Evolutionary conservation across 2,797 vertebrate species (phyloP), one percentile per base, ranked within the genome.

Genomic region (Diceros bicornis): DNA sequence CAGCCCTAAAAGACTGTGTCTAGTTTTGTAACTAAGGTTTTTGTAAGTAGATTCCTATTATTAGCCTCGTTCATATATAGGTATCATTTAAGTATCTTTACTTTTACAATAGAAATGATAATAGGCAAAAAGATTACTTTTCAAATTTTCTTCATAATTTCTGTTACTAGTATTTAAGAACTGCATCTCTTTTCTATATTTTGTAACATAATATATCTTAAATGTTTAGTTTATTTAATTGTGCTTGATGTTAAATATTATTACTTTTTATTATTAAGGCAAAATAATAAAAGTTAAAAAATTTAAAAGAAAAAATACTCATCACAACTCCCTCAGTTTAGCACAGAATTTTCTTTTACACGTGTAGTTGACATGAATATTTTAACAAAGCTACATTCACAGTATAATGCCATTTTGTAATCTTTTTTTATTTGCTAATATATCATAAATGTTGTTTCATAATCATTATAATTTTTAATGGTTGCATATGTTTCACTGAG

Each of bases 81-180:
- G 41, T 37, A 62, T 59, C 12, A 78, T 41, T 92, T 92, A 95
- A 74, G 20, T 41, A 84, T 34, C 10, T 93, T 95, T 89, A 61
- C n/a, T 92, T 98, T 96, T 89, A 89, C 9, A 85, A 61, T 25
- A 92, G 8, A 95, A 78, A 95, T 68, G 20, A 72, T 34, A 89
- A 32, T 59, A 55, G 66, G 16, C 11, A 92, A 93, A 32, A 74
- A 87, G 55, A 78, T 82, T 94, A 25, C 11, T 89, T 92, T 79
- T 96, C 34, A 86, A 74, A 84, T 93, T 96, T 83, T 94, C 44
- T 66, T 90, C 94, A 25, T 72, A 77, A 96, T 92, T 92, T 94
- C 61, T 94, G 2, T 23, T 71, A 29, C 4, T 83, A 96, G 64
- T 92, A 68, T 72, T 91, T 78, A 87, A 71, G 34, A 75, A 66